phyloP scores from a whole-genome alignment of 37 sponge, comb jelly and placozoan genomes.

The Diacarnus erythraeanus region DNA sequence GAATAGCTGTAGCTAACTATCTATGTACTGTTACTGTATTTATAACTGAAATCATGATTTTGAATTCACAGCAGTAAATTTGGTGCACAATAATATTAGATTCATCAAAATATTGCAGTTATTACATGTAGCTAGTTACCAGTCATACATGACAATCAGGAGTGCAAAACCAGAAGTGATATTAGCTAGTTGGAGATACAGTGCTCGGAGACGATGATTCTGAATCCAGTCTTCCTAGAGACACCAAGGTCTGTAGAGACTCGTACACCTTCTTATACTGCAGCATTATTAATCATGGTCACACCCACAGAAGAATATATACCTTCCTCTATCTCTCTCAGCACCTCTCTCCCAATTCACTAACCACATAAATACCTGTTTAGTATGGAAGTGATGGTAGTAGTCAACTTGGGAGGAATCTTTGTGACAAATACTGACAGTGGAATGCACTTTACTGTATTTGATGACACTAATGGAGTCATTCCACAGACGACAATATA shows the following conservation, averaged over 20 bases:
- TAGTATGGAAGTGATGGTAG: constrained; percentile 66
- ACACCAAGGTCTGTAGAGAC: constrained; percentile 22
- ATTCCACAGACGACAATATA: constrained; percentile 56
- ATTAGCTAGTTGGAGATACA: neutral
- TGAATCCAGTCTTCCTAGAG: neutral
- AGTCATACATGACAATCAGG: too few species aligned
- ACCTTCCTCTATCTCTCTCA: neutral
- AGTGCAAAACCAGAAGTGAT: too few species aligned
- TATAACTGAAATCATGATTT: too few species aligned
- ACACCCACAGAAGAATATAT: neutral
- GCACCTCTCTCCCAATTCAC: neutral
- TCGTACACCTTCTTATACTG: constrained; percentile 35
- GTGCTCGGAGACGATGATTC: neutral
- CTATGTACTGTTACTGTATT: too few species aligned
- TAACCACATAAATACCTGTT: constrained; percentile 27
- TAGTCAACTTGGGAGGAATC: constrained; percentile 13
- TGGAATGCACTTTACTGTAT: constrained; percentile 2
- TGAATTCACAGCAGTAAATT: too few species aligned
- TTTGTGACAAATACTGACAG: constrained; percentile 33
- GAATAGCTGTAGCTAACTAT: too few species aligned
- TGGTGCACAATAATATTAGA: too few species aligned
- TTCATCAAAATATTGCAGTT: too few species aligned
- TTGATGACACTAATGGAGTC: constrained; percentile 38
- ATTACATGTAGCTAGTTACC: too few species aligned
- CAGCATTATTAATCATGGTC: neutral